phyloP scores from a whole-genome alignment of 2,113 vertebrate genomes.

The Salvelinus fontinalis region DNA sequence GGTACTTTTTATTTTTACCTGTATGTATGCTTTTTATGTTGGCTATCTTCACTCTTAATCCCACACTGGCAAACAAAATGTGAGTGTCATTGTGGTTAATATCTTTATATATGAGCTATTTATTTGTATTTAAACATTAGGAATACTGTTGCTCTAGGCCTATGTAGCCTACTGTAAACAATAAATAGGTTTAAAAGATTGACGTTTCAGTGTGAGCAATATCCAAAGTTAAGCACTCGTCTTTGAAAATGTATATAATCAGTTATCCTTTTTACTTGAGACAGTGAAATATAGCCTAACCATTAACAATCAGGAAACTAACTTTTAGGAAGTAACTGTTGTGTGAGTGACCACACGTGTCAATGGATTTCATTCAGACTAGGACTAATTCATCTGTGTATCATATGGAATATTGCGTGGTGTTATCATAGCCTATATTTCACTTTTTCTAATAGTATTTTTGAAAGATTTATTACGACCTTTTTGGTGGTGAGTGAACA shows the following conservation, averaged over 20 bases:
- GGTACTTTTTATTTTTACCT: neutral
- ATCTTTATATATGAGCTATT: neutral
- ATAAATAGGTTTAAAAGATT: neutral
- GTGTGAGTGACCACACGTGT: no score
- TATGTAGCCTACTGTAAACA: neutral
- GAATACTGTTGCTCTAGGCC: neutral
- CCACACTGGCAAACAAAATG: neutral
- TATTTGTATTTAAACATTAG: neutral
- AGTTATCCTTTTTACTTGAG: no score
- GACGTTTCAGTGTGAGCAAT: neutral
- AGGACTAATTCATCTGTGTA: no score
- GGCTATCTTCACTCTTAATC: neutral
- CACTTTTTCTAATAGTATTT: neutral
- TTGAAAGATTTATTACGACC: neutral
- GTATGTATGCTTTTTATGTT: neutral
- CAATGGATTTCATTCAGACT: no score
- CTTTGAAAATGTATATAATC: no score
- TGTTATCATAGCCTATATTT: neutral
- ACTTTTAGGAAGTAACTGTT: no score
- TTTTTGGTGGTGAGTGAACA: neutral
- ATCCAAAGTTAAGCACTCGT: no score
- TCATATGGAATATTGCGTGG: no score
- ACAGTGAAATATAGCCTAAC: no score
- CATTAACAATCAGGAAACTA: no score
- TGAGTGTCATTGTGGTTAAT: neutral